A percentile compares a stretch with the other conserved stretches of the same genome.
Conservation (phyloP, 2,797 vertebrate genomes). For the Rhabdomys pumilio region DNA sequence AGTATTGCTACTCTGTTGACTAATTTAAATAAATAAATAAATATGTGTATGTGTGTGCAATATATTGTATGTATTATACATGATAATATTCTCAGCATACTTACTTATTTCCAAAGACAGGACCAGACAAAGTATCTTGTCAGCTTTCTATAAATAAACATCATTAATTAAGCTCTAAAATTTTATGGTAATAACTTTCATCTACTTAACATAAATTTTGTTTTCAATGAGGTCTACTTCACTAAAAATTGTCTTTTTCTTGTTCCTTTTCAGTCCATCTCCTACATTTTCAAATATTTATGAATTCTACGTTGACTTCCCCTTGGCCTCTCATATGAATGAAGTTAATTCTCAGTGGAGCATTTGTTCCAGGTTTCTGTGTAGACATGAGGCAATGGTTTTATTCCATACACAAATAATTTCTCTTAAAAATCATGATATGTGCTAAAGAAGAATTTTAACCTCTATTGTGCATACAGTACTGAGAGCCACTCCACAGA, state of each 20-base stretch:
- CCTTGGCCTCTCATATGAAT: not conserved
- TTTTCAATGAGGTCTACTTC: not conserved
- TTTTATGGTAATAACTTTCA: not conserved
- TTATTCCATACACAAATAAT: not conserved
- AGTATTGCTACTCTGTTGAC: not conserved
- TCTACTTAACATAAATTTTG: not conserved
- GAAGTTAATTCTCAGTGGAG: not conserved
- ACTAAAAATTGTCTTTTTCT: not conserved
- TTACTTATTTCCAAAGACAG: conserved; percentile 46
- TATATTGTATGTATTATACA: not conserved
- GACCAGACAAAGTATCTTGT: not conserved
- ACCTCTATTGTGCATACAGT: not conserved
- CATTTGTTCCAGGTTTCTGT: conserved; percentile 1
- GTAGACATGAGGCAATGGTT: not conserved
- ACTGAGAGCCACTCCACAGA: not conserved
- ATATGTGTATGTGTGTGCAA: not conserved
- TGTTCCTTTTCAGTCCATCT: not conserved
- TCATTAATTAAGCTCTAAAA: conserved; percentile 15
- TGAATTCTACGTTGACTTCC: not conserved
- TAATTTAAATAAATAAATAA: not conserved
- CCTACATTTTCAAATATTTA: conserved; percentile 16
- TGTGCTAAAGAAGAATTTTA: conserved; percentile 27
- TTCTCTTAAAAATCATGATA: not conserved
- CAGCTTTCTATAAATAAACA: not conserved
- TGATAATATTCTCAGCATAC: not conserved